phyloP scores from a whole-genome alignment of 53 echinoderm and acorn worm species.

The Mesocentrotus franciscanus region DNA sequence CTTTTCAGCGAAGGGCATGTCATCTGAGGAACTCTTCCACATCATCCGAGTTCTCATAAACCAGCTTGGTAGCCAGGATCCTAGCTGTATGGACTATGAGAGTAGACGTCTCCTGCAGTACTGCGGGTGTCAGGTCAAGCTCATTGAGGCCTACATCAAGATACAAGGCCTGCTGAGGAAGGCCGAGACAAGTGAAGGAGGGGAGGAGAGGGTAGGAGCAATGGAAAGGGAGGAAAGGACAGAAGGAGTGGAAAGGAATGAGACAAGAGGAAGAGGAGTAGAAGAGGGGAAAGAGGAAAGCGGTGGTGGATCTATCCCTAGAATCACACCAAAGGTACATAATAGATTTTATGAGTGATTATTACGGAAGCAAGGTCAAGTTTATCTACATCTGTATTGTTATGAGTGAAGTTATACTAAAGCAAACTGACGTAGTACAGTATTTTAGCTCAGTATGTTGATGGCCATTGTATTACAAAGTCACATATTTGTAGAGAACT shows the following conservation, averaged over 20 bases:
- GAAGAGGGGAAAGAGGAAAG: not conserved
- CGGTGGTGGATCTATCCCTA: not conserved
- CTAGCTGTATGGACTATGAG: constrained; percentile 88
- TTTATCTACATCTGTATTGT: not conserved
- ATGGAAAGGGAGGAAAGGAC: not conserved
- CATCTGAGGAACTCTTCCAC: constrained; percentile 79
- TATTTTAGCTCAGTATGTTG: not conserved
- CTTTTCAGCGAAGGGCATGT: constrained; percentile 80
- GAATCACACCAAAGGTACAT: not conserved
- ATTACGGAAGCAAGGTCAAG: not conserved
- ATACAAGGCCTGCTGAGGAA: constrained; percentile 74
- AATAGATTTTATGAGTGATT: not conserved
- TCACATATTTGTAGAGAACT: not conserved
- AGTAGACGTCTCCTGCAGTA: constrained; percentile 89
- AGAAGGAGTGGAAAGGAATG: not conserved
- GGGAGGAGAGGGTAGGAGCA: constrained; percentile 14
- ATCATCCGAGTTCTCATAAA: constrained; percentile 70
- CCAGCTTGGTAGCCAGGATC: constrained; percentile 78
- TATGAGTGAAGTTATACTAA: not conserved
- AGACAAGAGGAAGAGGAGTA: not conserved
- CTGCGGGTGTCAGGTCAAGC: constrained; percentile 84
- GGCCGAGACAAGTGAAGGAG: constrained; percentile 41
- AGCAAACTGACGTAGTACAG: not conserved
- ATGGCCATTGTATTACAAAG: not conserved
- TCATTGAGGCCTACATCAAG: constrained; percentile 84